Conservation (phyloP, 2,113 vertebrate genomes). For the Serinus canaria region DNA sequence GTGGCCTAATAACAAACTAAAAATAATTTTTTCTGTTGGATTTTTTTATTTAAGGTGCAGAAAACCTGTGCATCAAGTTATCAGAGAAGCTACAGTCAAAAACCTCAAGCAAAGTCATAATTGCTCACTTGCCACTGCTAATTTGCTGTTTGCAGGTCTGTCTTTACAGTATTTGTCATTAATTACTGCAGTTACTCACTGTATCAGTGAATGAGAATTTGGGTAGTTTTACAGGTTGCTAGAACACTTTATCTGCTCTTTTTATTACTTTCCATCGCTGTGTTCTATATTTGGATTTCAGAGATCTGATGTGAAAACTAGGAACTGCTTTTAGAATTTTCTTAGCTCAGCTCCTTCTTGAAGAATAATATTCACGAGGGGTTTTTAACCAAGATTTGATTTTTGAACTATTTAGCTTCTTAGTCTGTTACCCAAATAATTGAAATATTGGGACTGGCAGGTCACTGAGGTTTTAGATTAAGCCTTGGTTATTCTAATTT, state of each 20-base stretch:
- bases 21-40: not conserved
- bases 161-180: not conserved
- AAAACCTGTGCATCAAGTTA: conserved; percentile 92
- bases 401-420: not conserved
- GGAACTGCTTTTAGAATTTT: not conserved
- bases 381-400: not conserved
- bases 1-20: not conserved
- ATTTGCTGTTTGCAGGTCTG: conserved; percentile 95
- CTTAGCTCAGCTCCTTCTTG: not conserved
- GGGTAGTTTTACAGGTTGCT: not conserved
- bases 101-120: conserved; percentile 95
- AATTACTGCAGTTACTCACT: not conserved
- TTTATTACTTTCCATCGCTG: not conserved
- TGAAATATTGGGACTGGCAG: not conserved
- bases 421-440: not conserved
- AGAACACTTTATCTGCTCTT: not conserved
- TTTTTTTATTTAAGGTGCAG: conserved; percentile 79
- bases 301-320: not conserved
- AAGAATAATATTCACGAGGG: not conserved
- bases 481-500: not conserved
- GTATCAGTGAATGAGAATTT: not conserved
- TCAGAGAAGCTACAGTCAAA: conserved; percentile 97
- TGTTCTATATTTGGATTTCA: not conserved
- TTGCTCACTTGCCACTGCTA: conserved; percentile 92
- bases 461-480: not conserved